These are phyloP conservation scores for Drosophila sulfurigaster DNA, from an alignment of 1,140 invertebrate genomes.

Conservation along the genomic window DNA sequence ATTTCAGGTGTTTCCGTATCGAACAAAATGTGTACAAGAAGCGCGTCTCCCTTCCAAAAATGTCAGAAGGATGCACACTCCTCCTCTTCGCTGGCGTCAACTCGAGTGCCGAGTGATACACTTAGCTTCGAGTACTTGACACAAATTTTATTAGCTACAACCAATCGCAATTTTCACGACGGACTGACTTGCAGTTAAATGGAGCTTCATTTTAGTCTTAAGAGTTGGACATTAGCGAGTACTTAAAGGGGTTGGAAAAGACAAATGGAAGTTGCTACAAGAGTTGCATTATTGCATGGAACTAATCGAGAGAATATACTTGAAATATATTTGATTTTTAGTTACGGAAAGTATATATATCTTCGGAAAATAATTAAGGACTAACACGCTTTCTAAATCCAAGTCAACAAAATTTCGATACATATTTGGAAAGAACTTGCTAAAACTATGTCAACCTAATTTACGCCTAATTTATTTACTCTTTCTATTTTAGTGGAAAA, in stretches of 20 bases:
- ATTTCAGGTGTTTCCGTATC: constrained; percentile 63
- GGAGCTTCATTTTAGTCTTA: background rate
- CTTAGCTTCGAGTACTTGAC: constrained; percentile 29
- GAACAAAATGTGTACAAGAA: constrained; percentile 31
- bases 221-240: constrained; percentile 4
- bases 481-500: no score
- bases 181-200: background rate
- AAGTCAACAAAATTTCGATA: no score
- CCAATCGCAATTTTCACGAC: constrained; percentile 55
- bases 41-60: constrained; percentile 45
- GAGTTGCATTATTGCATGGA: background rate
- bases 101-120: background rate
- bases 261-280: background rate
- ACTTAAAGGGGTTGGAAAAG: background rate
- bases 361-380: no score
- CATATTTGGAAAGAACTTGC: no score
- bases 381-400: no score
- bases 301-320: background rate
- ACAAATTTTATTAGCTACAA: constrained; percentile 41
- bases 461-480: no score
- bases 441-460: no score
- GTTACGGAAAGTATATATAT: no score
- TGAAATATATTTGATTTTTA: background rate
- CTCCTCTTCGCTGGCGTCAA: constrained; percentile 7
- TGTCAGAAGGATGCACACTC: background rate